Percentiles rank a stretch among this genome's conserved stretches.
Conservation (phyloP, 2,888 invertebrate genomes). For the Thalpophila matura region DNA sequence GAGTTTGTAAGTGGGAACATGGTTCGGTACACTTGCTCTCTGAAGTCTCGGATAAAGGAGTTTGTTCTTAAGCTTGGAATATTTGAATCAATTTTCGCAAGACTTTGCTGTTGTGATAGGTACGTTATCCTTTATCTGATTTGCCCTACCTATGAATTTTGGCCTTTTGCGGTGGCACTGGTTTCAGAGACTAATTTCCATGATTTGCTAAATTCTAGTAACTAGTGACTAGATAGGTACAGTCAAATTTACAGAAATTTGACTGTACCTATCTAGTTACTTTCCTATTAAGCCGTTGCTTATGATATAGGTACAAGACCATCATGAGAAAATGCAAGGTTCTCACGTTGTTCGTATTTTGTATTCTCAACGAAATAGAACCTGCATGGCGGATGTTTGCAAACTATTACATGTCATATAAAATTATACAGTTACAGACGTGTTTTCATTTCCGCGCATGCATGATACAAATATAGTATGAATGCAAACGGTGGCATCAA, state of each 20-base stretch:
- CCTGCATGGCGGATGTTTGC: constrained; percentile 52
- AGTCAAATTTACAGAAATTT: too few relatives aligned
- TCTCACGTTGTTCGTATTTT: constrained; percentile 53
- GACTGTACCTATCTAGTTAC: too few relatives aligned
- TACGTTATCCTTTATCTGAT: too few relatives aligned
- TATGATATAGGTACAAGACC: background rate
- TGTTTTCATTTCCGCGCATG: constrained; percentile 60
- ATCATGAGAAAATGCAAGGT: constrained; percentile 23
- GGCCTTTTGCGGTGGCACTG: too few relatives aligned
- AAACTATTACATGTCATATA: constrained; percentile 55
- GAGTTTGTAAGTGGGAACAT: constrained; percentile 6
- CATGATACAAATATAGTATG: constrained; percentile 50
- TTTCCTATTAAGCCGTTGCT: too few relatives aligned
- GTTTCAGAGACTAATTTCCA: too few relatives aligned
- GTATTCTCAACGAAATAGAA: constrained; percentile 56
- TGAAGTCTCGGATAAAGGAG: background rate
- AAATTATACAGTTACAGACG: constrained; percentile 54
- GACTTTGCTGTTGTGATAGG: background rate
- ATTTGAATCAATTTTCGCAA: background rate
- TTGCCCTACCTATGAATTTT: too few relatives aligned
- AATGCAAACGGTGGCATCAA: constrained; percentile 46
- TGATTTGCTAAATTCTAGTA: too few relatives aligned
- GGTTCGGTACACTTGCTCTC: background rate
- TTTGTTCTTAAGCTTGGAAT: constrained; percentile 9
- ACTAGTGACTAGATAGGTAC: too few relatives aligned